A percentile compares a stretch with the other conserved stretches of the same genome.
Conservation (phyloP, 2,888 invertebrate species). For the Tenthredo distinguenda region DNA sequence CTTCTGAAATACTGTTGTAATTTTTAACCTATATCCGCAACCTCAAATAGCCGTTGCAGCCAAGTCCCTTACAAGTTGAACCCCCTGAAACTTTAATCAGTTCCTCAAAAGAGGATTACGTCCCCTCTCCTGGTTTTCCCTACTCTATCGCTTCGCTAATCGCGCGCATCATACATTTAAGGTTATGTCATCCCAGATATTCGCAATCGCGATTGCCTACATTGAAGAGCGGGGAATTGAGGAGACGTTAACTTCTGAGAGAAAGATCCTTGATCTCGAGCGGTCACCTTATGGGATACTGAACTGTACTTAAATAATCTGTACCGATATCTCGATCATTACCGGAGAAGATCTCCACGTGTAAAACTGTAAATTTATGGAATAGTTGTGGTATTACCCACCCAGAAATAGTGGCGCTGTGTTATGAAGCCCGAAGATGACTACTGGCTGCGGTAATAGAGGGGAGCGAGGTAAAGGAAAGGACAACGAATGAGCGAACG, state of each 20-base stretch:
- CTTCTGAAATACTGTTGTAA: neutral
- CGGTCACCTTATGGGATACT: neutral
- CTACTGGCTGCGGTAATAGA: neutral
- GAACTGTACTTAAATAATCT: neutral
- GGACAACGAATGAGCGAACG: constrained; percentile 35
- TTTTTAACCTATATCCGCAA: neutral
- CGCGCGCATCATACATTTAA: neutral
- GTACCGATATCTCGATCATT: neutral
- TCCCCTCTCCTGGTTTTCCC: neutral
- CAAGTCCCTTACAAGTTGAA: neutral
- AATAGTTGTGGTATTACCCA: constrained; percentile 27
- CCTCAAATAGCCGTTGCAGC: neutral
- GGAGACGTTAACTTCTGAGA: neutral
- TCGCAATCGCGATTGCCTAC: neutral
- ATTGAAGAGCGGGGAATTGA: neutral
- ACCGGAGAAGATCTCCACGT: neutral
- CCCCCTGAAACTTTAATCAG: neutral
- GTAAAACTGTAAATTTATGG: neutral
- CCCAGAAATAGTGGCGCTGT: constrained; percentile 26
- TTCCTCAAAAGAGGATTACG: neutral
- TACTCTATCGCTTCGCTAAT: neutral
- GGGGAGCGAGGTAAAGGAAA: neutral
- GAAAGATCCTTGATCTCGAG: neutral
- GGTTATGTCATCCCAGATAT: neutral
- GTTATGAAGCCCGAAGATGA: neutral